Evolutionary conservation across 2,113 vertebrate genomes (phyloP).

Genomic region (Origma solitaria): DNA sequence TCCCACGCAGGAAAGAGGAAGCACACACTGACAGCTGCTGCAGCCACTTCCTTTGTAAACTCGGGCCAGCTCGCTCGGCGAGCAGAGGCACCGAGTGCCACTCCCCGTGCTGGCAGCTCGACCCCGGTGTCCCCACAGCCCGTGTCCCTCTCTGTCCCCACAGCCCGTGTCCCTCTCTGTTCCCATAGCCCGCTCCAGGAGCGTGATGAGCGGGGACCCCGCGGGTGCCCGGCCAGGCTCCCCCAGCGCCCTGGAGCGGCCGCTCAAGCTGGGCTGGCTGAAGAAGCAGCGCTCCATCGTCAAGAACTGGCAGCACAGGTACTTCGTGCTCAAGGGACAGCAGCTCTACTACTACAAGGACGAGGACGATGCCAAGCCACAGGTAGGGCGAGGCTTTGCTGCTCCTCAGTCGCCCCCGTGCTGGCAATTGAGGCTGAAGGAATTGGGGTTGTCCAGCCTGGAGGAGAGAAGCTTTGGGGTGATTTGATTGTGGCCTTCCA

Average conservation of each 20-base stretch:
- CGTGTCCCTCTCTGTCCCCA: neutral
- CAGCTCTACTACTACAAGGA: constrained; percentile 91
- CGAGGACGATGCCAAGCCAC: constrained; percentile 82
- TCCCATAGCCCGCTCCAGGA: constrained; percentile 83
- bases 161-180: neutral
- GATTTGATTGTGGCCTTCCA: neutral
- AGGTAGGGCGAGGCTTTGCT: constrained; percentile 57
- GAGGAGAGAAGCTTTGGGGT: neutral
- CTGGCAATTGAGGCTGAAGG: neutral
- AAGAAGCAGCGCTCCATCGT: constrained; percentile 92
- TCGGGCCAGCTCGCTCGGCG: constrained; percentile 7
- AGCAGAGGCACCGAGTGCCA: neutral
- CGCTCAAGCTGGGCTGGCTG: constrained; percentile 90
- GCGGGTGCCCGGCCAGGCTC: constrained; percentile 11
- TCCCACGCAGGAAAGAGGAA: constrained; percentile 80
- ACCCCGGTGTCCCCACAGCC: neutral
- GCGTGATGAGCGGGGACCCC: constrained; percentile 81
- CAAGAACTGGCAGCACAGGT: constrained; percentile 93
- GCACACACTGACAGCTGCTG: constrained; percentile 66
- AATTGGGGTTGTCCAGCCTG: neutral
- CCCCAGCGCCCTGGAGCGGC: constrained; percentile 76
- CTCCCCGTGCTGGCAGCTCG: rapidly evolving
- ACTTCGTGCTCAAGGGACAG: constrained; percentile 86
- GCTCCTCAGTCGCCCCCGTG: rapidly evolving
- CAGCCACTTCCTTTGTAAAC: constrained; percentile 72